Evolutionary conservation across 2,797 vertebrate genomes (phyloP).

Genomic region (Crenichthys baileyi): DNA sequence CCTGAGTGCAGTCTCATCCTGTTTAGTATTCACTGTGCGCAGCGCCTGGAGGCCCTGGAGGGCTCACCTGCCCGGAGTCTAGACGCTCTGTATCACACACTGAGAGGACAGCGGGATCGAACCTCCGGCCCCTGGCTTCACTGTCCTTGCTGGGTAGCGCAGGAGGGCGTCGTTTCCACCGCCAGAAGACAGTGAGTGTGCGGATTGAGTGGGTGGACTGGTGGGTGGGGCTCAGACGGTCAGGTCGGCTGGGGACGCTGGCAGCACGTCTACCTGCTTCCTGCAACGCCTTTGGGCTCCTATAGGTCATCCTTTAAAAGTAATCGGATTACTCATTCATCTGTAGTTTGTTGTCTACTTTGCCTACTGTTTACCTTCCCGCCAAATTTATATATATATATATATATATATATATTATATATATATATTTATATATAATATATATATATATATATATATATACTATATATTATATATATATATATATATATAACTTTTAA

Average conservation of each 20-base stretch:
- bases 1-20: slow-evolving; percentile 71
- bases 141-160: slow-evolving; percentile 9
- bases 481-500: background rate
- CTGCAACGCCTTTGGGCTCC: slow-evolving; percentile 41
- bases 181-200: slow-evolving; percentile 52
- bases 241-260: slow-evolving; percentile 72
- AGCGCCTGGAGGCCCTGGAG: slow-evolving; percentile 69
- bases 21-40: slow-evolving; percentile 75
- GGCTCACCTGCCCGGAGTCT: slow-evolving; percentile 80
- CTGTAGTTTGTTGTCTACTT: no score
- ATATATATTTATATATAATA: background rate
- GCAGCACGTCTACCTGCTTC: slow-evolving; percentile 62
- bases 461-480: background rate
- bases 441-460: background rate
- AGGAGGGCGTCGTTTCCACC: slow-evolving; percentile 42
- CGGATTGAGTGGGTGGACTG: slow-evolving; percentile 50
- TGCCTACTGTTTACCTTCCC: background rate
- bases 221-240: slow-evolving; percentile 71
- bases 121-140: slow-evolving; percentile 18
- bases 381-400: background rate
- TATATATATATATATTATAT: background rate
- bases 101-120: slow-evolving; percentile 35
- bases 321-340: slow-evolving; percentile 30
- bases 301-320: slow-evolving; percentile 13
- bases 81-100: slow-evolving; percentile 50